These are phyloP conservation scores for Spea bombifrons DNA, from an alignment of 2,113 vertebrate species.

Conservation along the genomic window DNA sequence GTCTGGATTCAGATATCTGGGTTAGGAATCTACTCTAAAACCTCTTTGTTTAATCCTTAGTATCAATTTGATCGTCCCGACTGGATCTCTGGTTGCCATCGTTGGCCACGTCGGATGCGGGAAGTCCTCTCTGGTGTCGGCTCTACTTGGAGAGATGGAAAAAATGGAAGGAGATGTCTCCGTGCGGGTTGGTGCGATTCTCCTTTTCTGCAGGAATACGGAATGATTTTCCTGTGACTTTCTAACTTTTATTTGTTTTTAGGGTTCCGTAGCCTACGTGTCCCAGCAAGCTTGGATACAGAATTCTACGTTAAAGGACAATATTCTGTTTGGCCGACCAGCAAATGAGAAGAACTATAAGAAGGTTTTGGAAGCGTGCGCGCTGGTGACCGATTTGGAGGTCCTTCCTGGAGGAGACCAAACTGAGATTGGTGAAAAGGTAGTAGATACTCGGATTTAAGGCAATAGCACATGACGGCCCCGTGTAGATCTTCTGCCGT, in stretches of 20 bases:
- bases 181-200: slow-evolving; percentile 71
- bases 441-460: slow-evolving; percentile 50
- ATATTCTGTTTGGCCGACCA: slow-evolving; percentile 85
- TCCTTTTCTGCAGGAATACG: background rate
- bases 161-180: slow-evolving; percentile 84
- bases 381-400: slow-evolving; percentile 84
- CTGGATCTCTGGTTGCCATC: slow-evolving; percentile 84
- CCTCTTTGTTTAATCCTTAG: slow-evolving; percentile 57
- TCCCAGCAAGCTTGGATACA: slow-evolving; percentile 97
- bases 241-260: background rate
- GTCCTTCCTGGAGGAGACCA: slow-evolving; percentile 87
- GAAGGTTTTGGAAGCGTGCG: slow-evolving; percentile 80
- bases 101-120: slow-evolving; percentile 95
- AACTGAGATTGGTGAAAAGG: slow-evolving; percentile 97
- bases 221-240: background rate
- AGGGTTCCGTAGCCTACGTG: slow-evolving; percentile 94
- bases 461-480: no score
- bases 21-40: background rate
- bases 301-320: slow-evolving; percentile 87
- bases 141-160: slow-evolving; percentile 94
- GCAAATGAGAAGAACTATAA: slow-evolving; percentile 78
- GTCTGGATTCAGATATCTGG: no score
- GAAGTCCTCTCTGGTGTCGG: slow-evolving; percentile 89
- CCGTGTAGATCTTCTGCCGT: no score
- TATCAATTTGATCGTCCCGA: slow-evolving; percentile 80